Conservation (phyloP, 2,113 vertebrate genomes). For the Gadus chalcogrammus region DNA sequence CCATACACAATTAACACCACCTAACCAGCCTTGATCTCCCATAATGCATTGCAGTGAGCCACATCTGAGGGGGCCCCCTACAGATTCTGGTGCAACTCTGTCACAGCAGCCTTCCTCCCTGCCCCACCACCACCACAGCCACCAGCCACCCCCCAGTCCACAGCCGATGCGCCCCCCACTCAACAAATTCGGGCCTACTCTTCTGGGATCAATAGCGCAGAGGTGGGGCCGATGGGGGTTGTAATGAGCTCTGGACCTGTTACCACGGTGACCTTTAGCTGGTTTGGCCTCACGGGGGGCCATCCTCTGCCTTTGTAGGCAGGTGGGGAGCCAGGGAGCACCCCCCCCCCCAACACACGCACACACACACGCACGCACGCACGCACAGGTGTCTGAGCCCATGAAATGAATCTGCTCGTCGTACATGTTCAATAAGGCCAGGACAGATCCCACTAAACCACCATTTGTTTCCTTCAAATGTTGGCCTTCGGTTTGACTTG, state of each 20-base stretch:
- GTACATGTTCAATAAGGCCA: too few species aligned
- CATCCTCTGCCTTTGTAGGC: slow-evolving; percentile 65
- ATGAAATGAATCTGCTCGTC: slow-evolving; percentile 3
- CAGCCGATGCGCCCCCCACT: slow-evolving; percentile 13
- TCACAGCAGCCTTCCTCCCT: too few species aligned
- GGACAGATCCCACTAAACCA: too few species aligned
- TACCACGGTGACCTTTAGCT: slow-evolving; percentile 68
- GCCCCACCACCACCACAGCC: too few species aligned
- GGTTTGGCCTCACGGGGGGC: slow-evolving; percentile 60
- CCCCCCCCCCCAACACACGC: not conserved
- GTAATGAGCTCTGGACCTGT: slow-evolving; percentile 66
- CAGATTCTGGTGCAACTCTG: too few species aligned
- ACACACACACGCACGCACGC: not conserved
- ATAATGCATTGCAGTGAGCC: slow-evolving; percentile 24
- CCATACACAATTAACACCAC: too few species aligned
- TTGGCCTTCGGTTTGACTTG: too few species aligned
- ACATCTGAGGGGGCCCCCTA: slow-evolving; percentile 16
- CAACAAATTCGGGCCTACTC: slow-evolving; percentile 34
- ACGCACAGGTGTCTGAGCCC: too few species aligned
- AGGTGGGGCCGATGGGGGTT: slow-evolving; percentile 29
- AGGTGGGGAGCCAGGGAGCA: slow-evolving; percentile 43
- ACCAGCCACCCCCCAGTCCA: too few species aligned
- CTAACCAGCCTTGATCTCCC: not conserved
- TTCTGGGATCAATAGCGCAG: slow-evolving; percentile 63
- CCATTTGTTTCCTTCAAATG: too few species aligned